phyloP scores from a whole-genome alignment of 2,797 vertebrate species.

The Sphaeramia orbicularis region DNA sequence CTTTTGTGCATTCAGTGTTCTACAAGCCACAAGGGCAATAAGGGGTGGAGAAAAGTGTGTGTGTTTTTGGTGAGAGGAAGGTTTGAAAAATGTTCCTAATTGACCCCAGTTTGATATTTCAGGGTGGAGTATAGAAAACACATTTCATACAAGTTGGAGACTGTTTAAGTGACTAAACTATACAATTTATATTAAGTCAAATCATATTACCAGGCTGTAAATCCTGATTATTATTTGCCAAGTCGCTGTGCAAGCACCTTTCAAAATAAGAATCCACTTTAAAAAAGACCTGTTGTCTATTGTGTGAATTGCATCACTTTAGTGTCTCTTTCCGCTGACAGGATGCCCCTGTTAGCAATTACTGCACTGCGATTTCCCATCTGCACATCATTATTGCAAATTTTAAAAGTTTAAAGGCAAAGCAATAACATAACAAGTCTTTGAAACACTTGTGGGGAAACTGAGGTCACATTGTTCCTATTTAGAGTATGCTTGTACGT shows the following conservation, averaged over 20 bases:
- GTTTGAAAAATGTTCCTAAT: conserved; percentile 57
- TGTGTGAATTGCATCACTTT: conserved; percentile 24
- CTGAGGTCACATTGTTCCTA: conserved; percentile 25
- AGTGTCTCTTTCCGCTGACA: conserved; percentile 22
- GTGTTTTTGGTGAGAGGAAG: conserved; percentile 45
- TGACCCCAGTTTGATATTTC: conserved; percentile 62
- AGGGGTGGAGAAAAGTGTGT: conserved; percentile 40
- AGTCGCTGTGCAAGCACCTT: not conserved
- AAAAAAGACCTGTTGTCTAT: conserved; percentile 10
- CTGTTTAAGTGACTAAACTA: conserved; percentile 15
- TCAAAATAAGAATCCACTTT: conserved; percentile 7
- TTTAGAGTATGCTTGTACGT: conserved; percentile 39
- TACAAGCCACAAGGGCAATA: conserved; percentile 53
- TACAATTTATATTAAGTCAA: conserved; percentile 18
- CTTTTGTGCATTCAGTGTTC: conserved; percentile 64
- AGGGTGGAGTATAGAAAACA: conserved; percentile 47
- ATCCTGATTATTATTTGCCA: conserved; percentile 10
- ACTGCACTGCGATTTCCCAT: conserved; percentile 38
- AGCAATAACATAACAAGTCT: conserved; percentile 29
- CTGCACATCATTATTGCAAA: conserved; percentile 42
- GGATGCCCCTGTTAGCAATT: conserved; percentile 47
- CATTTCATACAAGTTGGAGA: conserved; percentile 16
- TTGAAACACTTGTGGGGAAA: conserved; percentile 49
- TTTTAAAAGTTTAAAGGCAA: conserved; percentile 44
- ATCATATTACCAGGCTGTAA: not conserved